Evolutionary conservation across 2,888 invertebrate genomes (phyloP).

Genomic region (Epistrophe grossulariae): DNA sequence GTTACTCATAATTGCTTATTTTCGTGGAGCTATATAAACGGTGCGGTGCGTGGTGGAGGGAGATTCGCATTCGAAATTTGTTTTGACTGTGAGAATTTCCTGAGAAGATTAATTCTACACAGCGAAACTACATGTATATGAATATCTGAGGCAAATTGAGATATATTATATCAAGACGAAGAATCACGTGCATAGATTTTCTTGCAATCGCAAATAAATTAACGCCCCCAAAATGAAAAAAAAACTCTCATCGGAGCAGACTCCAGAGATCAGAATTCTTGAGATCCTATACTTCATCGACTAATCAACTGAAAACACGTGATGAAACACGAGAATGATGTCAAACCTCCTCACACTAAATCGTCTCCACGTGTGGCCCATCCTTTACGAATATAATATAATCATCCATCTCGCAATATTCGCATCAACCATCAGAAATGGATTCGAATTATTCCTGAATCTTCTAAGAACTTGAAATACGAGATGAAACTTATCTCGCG

Average conservation of each 20-base stretch:
- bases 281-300: neutral
- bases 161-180: neutral
- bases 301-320: conserved; percentile 16
- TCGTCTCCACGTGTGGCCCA: neutral
- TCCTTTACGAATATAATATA: neutral
- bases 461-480: conserved; percentile 12
- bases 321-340: neutral
- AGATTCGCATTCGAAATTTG: neutral
- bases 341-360: neutral
- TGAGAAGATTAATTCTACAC: neutral
- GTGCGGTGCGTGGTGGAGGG: neutral
- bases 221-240: neutral
- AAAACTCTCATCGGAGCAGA: neutral
- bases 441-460: conserved; percentile 21
- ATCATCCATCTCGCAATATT: neutral
- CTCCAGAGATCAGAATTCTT: neutral
- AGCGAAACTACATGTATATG: neutral
- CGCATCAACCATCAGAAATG: neutral
- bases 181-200: neutral
- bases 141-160: conserved; percentile 2
- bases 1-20: conserved; percentile 29
- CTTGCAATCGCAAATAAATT: conserved; percentile 1
- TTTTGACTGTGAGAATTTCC: neutral
- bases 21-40: neutral
- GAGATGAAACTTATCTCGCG: neutral